Evolutionary conservation across 2,888 invertebrate species (phyloP), one percentile per base, ranked within the genome.

Genomic region (Drosophila multiciliata): DNA sequence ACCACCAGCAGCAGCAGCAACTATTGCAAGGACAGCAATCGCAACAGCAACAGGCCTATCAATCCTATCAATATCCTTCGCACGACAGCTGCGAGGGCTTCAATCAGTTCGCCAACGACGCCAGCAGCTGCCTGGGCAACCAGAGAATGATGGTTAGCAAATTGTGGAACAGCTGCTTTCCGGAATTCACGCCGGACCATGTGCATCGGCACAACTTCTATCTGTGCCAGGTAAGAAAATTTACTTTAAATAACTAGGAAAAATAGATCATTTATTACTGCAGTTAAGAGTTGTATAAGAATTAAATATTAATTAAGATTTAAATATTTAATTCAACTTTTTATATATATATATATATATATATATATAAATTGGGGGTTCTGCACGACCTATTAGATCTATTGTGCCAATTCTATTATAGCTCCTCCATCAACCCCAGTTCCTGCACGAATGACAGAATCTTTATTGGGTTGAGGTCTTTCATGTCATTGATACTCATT

Each of bases 121-220:
- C 90, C 67, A 91, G 80, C 77, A 81, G 90, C 67, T 91, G 91
- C 82, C 83, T 92, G 75, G 91, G 91, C 73, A 89, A 90, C 65
- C 91, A 91, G 71, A 92, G 92, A 91, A 93, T 92, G 92, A 93
- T 93, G 93, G 93, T 93, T 80, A 93, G 92, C 85, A 93, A 93
- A 91, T 79, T 93, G 87, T 93, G 93, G 93, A 93, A 93, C 69
- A 93, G 92, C 69, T 93, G 93, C 81, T 93, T 93, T 75, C 93
- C 93, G 82, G 93, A 93, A 78, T 92, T 92, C 66, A 91, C 92
- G 32, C 90, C 92, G 77, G 92, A 92, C 66, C 93, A 92, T 79
- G 93, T 93, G 66, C 93, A 93, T 78, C 91, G 93, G 12, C 93
- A 93, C 78, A 93, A 93, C 76, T 93, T 93, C 75, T 93, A 93